Percentiles rank a stretch among this genome's conserved stretches.
Evolutionary conservation across 2,113 vertebrate species (phyloP).

Genomic region (Meles meles): DNA sequence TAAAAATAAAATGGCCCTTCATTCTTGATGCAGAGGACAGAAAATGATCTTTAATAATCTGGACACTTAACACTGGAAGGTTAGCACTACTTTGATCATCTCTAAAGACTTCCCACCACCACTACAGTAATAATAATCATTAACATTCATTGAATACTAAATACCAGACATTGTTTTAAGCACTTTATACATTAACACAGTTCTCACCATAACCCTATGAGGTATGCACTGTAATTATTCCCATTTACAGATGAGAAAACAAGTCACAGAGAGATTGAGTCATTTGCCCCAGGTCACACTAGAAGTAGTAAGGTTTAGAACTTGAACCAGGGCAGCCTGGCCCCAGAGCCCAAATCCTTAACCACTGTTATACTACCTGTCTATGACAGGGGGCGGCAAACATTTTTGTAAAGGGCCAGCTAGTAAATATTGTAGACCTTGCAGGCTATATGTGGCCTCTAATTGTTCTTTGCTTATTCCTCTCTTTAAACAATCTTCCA

Average conservation of each 20-base stretch:
- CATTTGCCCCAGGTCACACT: not conserved
- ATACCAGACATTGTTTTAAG: not conserved
- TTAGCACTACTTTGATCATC: not conserved
- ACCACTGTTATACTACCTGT: not conserved
- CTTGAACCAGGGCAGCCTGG: not conserved
- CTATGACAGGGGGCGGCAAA: not conserved
- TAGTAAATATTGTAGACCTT: not conserved
- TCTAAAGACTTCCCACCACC: not conserved
- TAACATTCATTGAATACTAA: not conserved
- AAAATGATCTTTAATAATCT: not conserved
- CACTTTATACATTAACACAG: constrained; percentile 15
- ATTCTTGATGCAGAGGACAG: not conserved
- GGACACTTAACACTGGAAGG: not conserved
- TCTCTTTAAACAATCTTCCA: not conserved
- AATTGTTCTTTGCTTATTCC: not conserved
- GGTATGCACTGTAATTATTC: not conserved
- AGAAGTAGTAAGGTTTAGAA: not conserved
- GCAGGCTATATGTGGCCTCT: not conserved
- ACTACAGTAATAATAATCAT: not conserved
- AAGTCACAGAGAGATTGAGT: constrained; percentile 9
- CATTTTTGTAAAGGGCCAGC: not conserved
- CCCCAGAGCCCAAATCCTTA: not conserved
- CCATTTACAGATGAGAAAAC: constrained; percentile 20
- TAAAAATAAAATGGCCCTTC: constrained; percentile 17
- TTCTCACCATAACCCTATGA: not conserved